Conservation (phyloP, 2,888 invertebrate genomes). For the Actias luna region DNA sequence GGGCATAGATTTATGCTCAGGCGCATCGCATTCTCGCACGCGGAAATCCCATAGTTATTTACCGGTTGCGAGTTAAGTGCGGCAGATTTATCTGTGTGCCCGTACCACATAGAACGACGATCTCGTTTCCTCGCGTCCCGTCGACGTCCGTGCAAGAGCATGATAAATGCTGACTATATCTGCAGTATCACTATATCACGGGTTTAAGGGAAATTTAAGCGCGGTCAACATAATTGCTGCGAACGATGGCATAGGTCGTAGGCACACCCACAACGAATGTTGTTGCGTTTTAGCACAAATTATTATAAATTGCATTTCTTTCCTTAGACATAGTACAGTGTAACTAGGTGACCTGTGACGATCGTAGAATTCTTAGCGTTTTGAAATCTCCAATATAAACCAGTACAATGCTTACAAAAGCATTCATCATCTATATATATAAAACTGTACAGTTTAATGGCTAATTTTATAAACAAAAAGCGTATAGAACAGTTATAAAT, state of each 20-base stretch:
- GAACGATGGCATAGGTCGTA: conserved; percentile 1
- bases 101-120: conserved; percentile 61
- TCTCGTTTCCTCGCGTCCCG: conserved; percentile 71
- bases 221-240: conserved; percentile 45
- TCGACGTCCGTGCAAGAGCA: conserved; percentile 47
- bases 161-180: conserved; percentile 51
- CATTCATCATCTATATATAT: too few relatives aligned
- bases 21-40: conserved; percentile 78
- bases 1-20: conserved; percentile 78
- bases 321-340: too few relatives aligned
- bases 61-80: conserved; percentile 81
- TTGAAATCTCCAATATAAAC: too few relatives aligned
- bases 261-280: not conserved
- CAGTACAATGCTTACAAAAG: too few relatives aligned
- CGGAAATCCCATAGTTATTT: conserved; percentile 82
- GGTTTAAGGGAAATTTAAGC: conserved; percentile 45
- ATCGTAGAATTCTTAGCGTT: too few relatives aligned
- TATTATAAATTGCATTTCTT: too few relatives aligned
- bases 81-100: conserved; percentile 78
- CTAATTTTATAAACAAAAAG: too few relatives aligned
- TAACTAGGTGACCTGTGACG: too few relatives aligned
- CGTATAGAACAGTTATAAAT: too few relatives aligned
- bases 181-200: conserved; percentile 57
- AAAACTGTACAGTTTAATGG: too few relatives aligned
- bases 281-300: not conserved